Base-by-base conservation (phyloP, 1,140 invertebrate genomes). In the Caerostris darwini region DNA sequence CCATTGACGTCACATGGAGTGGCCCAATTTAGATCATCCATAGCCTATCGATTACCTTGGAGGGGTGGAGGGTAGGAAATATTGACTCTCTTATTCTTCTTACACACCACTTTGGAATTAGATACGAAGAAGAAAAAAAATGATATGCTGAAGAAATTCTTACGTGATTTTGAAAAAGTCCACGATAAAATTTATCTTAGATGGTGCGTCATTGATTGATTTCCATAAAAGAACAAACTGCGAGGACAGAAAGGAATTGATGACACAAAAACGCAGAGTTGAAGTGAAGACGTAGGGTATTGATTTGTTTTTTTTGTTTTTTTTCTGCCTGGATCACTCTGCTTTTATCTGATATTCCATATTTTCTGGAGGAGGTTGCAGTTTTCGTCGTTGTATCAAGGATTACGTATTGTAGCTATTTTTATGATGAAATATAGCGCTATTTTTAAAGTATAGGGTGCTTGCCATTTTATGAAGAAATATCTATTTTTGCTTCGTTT, bases 11-110 rank as follows among this genome's bases (percentile, higher is more conserved):
- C 86, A 64, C 86, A n/a, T 64, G 57, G 86, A 85, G 34, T 53
- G 59, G 57, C n/a, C 50, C 86, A 88, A 88, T 88, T 88, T 88
- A 88, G 86, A 88, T 64, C 59, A 88, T 88, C 59, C 56, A 64
- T 58, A 12, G 57, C 34, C 71, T 50, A 77, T 77, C 71, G 71
- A 77, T 77, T 77, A 8, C 12, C 34, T 77, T 14, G 5, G 57
- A n/a, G 14, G 82, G 82, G 82, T 14, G 82, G 10, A 2, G 57
- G 56, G 17, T 34, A n/a, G 61, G 6, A n/a, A 67, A 67, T 77
- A 50, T 77, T 77, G 19, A 77, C 34, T 77, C 71, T 53, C 10
- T 34, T 34, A 34, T 34, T 34, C 12, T 77, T 77, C 71, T 77
- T 77, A 50, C 71, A 53, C 14, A 53, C 71, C 71, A 77, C 71